Percentiles rank a stretch among this genome's conserved stretches.
Conservation (phyloP, 2,113 vertebrate genomes). For the Urocitellus parryii region DNA sequence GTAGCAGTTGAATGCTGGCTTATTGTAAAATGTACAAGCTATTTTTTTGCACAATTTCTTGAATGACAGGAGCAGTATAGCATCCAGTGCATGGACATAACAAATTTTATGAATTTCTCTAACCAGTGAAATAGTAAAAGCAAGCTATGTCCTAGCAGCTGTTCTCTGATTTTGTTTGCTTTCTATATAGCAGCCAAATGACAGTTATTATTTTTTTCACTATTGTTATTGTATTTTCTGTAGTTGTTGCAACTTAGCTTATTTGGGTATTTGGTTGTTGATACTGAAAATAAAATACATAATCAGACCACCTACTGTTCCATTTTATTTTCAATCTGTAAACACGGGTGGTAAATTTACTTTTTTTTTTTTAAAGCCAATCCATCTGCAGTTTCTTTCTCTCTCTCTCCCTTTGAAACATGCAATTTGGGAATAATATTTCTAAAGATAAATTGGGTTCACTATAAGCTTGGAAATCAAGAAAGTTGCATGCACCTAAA, state of each 20-base stretch:
- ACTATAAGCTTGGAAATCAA: slow-evolving; percentile 49
- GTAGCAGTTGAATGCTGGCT: neutral
- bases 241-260: neutral
- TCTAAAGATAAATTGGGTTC: slow-evolving; percentile 51
- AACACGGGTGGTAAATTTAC: slow-evolving; percentile 41
- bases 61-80: neutral
- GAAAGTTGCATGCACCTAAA: slow-evolving; percentile 58
- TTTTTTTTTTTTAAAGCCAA: neutral
- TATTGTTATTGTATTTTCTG: slow-evolving; percentile 45
- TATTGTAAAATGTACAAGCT: slow-evolving; percentile 61
- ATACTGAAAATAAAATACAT: slow-evolving; percentile 38
- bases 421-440: slow-evolving; percentile 12
- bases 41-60: slow-evolving; percentile 8
- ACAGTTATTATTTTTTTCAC: neutral
- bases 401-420: neutral
- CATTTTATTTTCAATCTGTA: slow-evolving; percentile 52
- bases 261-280: slow-evolving; percentile 48
- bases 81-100: neutral
- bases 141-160: neutral
- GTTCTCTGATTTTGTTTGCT: neutral
- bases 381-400: neutral
- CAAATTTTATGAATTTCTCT: slow-evolving; percentile 41
- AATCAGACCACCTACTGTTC: slow-evolving; percentile 7
- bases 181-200: slow-evolving; percentile 21
- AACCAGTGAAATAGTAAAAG: slow-evolving; percentile 13